A percentile compares a stretch with the other conserved stretches of the same genome.
These are phyloP conservation scores for Dynastes tityus DNA, from an alignment of 2,888 invertebrate genomes.

Conservation along the genomic window DNA sequence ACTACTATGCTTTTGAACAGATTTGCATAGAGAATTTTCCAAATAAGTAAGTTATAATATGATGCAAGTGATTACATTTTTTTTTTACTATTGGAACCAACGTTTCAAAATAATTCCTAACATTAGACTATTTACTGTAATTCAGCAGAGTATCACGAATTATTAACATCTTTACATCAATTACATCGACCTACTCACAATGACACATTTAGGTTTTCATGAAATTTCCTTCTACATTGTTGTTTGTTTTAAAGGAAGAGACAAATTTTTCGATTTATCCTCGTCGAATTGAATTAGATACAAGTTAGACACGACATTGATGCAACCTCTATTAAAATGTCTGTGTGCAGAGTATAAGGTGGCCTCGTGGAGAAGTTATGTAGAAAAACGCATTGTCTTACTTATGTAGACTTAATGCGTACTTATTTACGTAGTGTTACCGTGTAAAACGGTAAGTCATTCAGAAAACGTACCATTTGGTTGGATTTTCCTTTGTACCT, in stretches of 20 bases:
- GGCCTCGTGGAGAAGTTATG: background rate
- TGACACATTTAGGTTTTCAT: background rate
- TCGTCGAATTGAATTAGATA: constrained; percentile 25
- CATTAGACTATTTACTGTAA: background rate
- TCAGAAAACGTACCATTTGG: background rate
- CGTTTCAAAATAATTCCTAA: too few relatives aligned
- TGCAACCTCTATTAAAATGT: background rate
- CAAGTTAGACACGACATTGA: constrained; percentile 24
- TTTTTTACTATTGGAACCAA: too few relatives aligned
- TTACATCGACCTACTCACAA: constrained; percentile 4
- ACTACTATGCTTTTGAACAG: too few relatives aligned
- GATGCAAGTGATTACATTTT: too few relatives aligned
- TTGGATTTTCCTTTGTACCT: background rate
- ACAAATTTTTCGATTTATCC: constrained; percentile 29
- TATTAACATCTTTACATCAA: background rate
- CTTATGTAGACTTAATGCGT: constrained; percentile 4
- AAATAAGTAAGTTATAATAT: too few relatives aligned
- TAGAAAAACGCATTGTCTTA: constrained; percentile 22
- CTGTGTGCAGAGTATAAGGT: background rate
- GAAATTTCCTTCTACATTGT: constrained; percentile 9
- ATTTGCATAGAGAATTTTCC: too few relatives aligned
- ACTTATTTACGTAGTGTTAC: constrained; percentile 23
- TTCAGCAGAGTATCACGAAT: constrained; percentile 1
- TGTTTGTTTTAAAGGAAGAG: constrained; percentile 18
- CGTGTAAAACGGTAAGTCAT: constrained; percentile 1